A percentile compares a stretch with the other conserved stretches of the same genome.
Conservation (phyloP, 2,113 vertebrate genomes). For the Mesoclemmys tuberculata region DNA sequence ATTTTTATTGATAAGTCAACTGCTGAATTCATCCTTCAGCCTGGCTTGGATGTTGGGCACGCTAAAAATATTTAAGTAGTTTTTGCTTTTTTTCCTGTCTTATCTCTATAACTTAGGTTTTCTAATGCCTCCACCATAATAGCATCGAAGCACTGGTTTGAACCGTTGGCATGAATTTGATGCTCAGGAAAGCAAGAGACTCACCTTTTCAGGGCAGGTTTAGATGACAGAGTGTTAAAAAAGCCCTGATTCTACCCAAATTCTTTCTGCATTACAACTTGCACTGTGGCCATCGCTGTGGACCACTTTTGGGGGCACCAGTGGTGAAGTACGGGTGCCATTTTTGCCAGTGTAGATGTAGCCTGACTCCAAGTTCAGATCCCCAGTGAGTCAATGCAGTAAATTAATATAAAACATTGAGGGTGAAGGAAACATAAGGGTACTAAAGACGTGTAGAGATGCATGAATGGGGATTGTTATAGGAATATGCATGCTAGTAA, state of each 20-base stretch:
- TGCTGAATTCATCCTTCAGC: neutral
- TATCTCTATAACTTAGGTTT: neutral
- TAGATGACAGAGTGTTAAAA: neutral
- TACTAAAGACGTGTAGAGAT: neutral
- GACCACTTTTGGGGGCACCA: neutral
- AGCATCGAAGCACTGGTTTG: neutral
- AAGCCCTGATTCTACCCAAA: neutral
- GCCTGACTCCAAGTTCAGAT: neutral
- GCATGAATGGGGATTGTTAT: neutral
- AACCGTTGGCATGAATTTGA: neutral
- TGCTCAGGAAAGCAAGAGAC: neutral
- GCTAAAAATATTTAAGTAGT: neutral
- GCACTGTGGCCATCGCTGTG: neutral
- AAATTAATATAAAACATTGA: neutral
- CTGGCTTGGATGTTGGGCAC: neutral
- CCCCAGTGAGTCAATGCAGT: rapidly evolving
- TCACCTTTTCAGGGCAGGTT: neutral
- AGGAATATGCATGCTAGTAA: neutral
- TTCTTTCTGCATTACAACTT: neutral
- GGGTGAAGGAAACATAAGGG: neutral
- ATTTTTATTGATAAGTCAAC: neutral
- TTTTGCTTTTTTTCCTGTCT: neutral
- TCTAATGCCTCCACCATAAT: neutral
- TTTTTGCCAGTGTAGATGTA: neutral
- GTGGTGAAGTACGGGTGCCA: neutral